Evolutionary conservation across 2,888 invertebrate species (phyloP), one percentile per base, ranked within the genome.

Genomic region (Vesta saturnalis): DNA sequence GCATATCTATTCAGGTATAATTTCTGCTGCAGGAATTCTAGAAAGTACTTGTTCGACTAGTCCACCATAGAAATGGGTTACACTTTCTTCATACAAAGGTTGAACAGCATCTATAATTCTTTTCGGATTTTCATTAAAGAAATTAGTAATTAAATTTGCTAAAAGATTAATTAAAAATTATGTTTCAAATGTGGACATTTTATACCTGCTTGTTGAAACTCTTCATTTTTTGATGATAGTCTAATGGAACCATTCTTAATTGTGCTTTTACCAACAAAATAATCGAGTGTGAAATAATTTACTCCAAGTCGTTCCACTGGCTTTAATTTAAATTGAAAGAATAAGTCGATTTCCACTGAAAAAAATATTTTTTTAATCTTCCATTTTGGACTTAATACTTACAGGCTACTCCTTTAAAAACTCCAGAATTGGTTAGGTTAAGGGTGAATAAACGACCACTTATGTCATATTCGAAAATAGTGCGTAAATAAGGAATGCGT

Each of bases 111-210:
- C 90, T 80, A 91, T 82, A 1, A 92, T 88, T 6, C 89, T 83
- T 57, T 87, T 85, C 0, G 91, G 89, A 77, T 91, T 91, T 69
- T 89, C 87, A 77, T 92, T 91, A 86, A 91, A 91, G 85, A 92
- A 92, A 3, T 87, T 85, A 0, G 87, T 86, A n/a, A 91, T 91
- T 23, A 91, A 87, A 60, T 88, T 85, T 55, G 91, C 92, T 92
- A n/a, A n/a, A n/a, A n/a, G n/a, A 15, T n/a, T n/a, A 49, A 49
- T 6, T 14, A 49, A 49, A 15, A 5, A 18, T 8, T n/a, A n/a
- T n/a, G n/a, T n/a, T n/a, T n/a, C n/a, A n/a, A n/a, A n/a, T n/a
- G n/a, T n/a, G n/a, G 8, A 49, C 8, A 49, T n/a, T 18, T 14
- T 49, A 49, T 23, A n/a, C n/a, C n/a, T 76, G 87, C 87, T 30